These are phyloP conservation scores for Platichthys flesus DNA, from an alignment of 2,113 vertebrate species.

Conservation along the genomic window DNA sequence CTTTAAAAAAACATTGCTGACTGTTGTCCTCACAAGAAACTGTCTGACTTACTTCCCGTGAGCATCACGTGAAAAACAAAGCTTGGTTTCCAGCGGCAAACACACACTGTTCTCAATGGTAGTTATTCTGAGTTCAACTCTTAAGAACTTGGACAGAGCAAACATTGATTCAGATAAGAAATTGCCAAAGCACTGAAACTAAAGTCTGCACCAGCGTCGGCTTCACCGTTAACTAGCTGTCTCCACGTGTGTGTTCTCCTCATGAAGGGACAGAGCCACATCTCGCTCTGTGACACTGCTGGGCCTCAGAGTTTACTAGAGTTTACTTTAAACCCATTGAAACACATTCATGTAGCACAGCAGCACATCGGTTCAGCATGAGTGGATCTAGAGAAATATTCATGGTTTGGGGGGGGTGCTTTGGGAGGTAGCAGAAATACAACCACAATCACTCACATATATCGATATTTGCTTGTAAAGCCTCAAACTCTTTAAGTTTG, in stretches of 20 bases:
- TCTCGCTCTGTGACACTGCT: background rate
- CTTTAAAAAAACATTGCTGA: conserved; percentile 44
- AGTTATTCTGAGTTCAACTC: background rate
- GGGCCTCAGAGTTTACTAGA: no score
- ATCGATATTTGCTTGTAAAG: no score
- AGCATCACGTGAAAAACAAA: conserved; percentile 41
- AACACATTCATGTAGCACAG: no score
- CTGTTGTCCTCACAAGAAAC: conserved; percentile 14
- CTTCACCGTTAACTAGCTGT: background rate
- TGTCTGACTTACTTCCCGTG: conserved; percentile 58
- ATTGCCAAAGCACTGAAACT: background rate
- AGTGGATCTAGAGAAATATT: no score
- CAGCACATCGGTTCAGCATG: no score
- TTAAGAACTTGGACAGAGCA: background rate
- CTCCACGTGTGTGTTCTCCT: background rate
- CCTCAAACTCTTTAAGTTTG: no score
- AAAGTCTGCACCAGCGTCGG: background rate
- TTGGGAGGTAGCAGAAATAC: no score
- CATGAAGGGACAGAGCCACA: background rate
- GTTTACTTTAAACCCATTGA: no score
- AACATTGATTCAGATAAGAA: conserved; percentile 4
- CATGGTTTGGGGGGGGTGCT: no score
- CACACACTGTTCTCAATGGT: background rate
- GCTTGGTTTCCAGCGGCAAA: background rate
- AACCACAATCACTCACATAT: no score